These are phyloP conservation scores for Condylostylus longicornis DNA, from an alignment of 1,140 invertebrate genomes.

Conservation along the genomic window DNA sequence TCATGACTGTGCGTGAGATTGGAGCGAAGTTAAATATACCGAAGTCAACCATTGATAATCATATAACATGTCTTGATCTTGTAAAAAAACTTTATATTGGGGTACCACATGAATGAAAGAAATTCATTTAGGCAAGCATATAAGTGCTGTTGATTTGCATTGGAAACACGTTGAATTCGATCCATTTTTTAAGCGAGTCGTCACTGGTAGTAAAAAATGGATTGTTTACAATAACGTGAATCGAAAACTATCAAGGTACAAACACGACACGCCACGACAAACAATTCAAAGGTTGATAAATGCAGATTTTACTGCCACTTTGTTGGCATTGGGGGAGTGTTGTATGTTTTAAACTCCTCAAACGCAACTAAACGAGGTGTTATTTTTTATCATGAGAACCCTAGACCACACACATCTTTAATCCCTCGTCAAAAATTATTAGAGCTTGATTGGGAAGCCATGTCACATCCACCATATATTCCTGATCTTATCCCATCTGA, in stretches of 20 bases:
- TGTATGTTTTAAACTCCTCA: too few species aligned
- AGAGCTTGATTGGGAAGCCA: constrained; percentile 31
- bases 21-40: not conserved
- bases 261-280: not conserved
- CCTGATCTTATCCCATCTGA: constrained; percentile 32
- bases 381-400: constrained; percentile 28
- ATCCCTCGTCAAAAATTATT: constrained; percentile 22
- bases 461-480: constrained; percentile 32
- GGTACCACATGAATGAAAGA: constrained; percentile 8
- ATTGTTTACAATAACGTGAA: constrained; percentile 15
- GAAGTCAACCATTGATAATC: constrained; percentile 2
- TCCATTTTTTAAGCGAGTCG: constrained; percentile 12
- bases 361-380: too few species aligned
- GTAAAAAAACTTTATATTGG: constrained; percentile 11
- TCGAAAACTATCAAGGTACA: constrained; percentile 11
- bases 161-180: constrained; percentile 12
- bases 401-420: constrained; percentile 22
- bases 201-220: constrained; percentile 16
- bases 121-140: constrained; percentile 1
- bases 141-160: constrained; percentile 1
- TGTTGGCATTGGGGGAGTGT: constrained; percentile 13
- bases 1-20: too few species aligned
- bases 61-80: constrained; percentile 11
- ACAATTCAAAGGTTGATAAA: not conserved
- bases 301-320: constrained; percentile 10